Percentiles rank a stretch among this genome's conserved stretches.
Conservation (phyloP, 2,888 invertebrate genomes). For the Leptopilina drosophilae region DNA sequence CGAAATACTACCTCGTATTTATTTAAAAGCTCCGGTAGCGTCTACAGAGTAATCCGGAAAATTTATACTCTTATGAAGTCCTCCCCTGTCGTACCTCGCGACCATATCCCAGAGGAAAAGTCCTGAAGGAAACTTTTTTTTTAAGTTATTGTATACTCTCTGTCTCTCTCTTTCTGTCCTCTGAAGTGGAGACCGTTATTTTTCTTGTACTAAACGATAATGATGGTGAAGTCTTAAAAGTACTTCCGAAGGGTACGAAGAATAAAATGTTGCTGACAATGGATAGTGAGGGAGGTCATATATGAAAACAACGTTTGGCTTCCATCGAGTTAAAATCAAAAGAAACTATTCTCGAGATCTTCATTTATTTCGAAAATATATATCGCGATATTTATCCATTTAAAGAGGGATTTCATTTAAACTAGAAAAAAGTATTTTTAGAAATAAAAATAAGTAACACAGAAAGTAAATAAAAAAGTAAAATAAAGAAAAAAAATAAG, state of each 20-base stretch:
- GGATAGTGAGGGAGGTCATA: constrained; percentile 28
- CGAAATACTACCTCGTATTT: constrained; percentile 55
- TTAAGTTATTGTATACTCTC: constrained; percentile 45
- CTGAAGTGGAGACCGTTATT: constrained; percentile 38
- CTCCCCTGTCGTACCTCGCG: constrained; percentile 41
- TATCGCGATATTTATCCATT: too few species aligned
- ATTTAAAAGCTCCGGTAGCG: constrained; percentile 57
- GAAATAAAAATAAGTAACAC: too few species aligned
- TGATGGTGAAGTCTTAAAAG: constrained; percentile 33
- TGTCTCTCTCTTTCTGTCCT: constrained; percentile 43
- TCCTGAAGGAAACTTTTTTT: constrained; percentile 50
- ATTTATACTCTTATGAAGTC: constrained; percentile 60
- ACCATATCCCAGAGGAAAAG: constrained; percentile 27
- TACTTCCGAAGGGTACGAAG: constrained; percentile 3
- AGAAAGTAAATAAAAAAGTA: too few species aligned
- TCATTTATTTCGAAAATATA: not conserved
- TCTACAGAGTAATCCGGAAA: constrained; percentile 57
- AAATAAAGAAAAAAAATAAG: too few species aligned
- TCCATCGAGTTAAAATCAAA: not conserved
- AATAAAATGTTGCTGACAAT: constrained; percentile 27
- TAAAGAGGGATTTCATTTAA: too few species aligned
- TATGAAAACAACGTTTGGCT: constrained; percentile 39
- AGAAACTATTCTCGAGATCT: not conserved
- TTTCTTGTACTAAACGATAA: constrained; percentile 22
- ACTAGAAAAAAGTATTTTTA: too few species aligned